These are phyloP conservation scores for Amphilophus citrinellus DNA, from an alignment of 2,113 vertebrate genomes.

Conservation along the genomic window DNA sequence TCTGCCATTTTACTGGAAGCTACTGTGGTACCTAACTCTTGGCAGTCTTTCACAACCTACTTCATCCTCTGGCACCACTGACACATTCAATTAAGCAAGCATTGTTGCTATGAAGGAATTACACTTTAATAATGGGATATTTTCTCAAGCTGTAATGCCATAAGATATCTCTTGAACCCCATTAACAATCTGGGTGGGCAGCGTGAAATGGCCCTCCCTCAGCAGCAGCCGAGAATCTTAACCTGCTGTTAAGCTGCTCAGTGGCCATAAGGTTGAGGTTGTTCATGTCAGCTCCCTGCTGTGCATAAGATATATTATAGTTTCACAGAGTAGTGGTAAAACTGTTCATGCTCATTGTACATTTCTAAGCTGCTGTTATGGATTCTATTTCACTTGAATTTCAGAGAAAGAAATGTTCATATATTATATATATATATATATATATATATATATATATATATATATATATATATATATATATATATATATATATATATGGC, in stretches of 20 bases:
- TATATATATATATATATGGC: too few species aligned
- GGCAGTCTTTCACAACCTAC: constrained; percentile 13
- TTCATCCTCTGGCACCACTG: constrained; percentile 3
- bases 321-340: neutral
- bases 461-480: too few species aligned
- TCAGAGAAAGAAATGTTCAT: neutral
- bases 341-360: neutral
- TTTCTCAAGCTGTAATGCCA: constrained; percentile 31
- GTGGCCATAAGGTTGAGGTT: constrained; percentile 1
- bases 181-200: constrained; percentile 32
- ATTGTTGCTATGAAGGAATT: constrained; percentile 48
- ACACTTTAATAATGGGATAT: constrained; percentile 45
- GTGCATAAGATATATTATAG: constrained; percentile 9
- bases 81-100: constrained; percentile 45
- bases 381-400: neutral
- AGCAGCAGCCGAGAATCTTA: constrained; percentile 20
- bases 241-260: constrained; percentile 27
- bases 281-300: constrained; percentile 12
- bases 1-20: constrained; percentile 23
- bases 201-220: constrained; percentile 23
- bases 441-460: too few species aligned
- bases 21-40: neutral
- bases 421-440: too few species aligned
- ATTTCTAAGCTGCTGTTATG: neutral
- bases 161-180: constrained; percentile 30